Base-by-base conservation (phyloP, 1,140 invertebrate species). In the Pogonomyrmex californicus region DNA sequence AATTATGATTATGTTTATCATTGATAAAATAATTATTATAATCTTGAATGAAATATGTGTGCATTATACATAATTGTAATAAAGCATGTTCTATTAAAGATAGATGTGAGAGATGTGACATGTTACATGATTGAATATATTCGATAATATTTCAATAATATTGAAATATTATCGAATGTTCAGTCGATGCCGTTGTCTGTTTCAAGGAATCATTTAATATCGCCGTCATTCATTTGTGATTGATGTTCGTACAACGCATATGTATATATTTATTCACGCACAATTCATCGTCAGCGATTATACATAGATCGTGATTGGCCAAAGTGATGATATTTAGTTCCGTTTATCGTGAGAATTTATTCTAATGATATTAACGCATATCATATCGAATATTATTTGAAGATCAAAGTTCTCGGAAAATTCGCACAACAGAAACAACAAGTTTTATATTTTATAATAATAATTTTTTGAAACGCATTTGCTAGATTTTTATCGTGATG, bases 201-300 rank as follows among this genome's bases (percentile, higher is more conserved):
- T 60, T 73, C 47, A 87, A 54, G 9, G 17, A 14, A 49, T 10
- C 12, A 51, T 66, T 86, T 63, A 4, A 83, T 9, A 6, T 68
- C 41, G 51, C 6, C 54, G 38, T 83, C 41, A 44, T 14, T 60
- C 44, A 38, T 63, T 62, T 68, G 14, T 5, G 71, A 70, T 44
- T 14, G 12, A 86, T 83, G 54, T 66, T 83, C 30, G 6, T 65
- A 51, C 68, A 4, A 58, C 47, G 41, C 23, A 1, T 17, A 73
- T 23, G 58, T 49, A 86, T 65, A 58, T 77, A 88, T 78, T 81
- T 82, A 63, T 56, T 51, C 5, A 23, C 14, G 33, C 23, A 65
- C 51, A 73, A 89, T 85, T 23, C 33, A 14, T 49, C 44, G 1
- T 41, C 1, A 14, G 54, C 12, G 38, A 60, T 79, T 73, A 23